Base-by-base conservation (phyloP, 2,113 vertebrate species). In the Athene cunicularia region DNA sequence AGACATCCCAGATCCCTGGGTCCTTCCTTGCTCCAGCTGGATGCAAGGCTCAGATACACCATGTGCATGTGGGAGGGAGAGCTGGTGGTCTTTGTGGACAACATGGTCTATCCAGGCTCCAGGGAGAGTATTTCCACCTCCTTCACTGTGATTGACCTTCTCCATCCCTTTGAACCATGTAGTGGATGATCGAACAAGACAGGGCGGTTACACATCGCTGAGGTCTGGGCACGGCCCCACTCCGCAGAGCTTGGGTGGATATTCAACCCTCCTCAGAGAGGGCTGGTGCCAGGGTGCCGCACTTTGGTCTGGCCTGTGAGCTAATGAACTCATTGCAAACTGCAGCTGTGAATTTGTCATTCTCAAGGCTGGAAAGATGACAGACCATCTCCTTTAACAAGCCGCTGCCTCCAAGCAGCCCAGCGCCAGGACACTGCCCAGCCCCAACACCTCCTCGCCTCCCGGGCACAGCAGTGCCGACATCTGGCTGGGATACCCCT, bases 391-490 rank as follows among this genome's bases (percentile, higher is more conserved):
- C 35, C 55, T 81, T 26, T 7, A 18, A 16, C 32, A 49, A 35
- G 27, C 47, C 68, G 43, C 79, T 74, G 71, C 55, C 47, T 53
- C 32, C 49, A 21, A 14, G 28, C 23, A 84, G 50, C 85, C 72
- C 43, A 7, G 24, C 2, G 0, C 72, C 43, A 23, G 39, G 49
- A 14, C 79, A 30, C 43, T 62, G 74, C 88, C 58, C 45, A 33
- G 28, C 35, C 21, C 76, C 2, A 5, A n/a, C 72, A 47, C 20
- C 58, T 35, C 53, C 33, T 45, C 23, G 1, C 15, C 23, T 47
- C 49, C 32, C 0, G 0, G 52, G 33, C 52, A 43, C 0, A 0
- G n/a, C 67, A 26, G 0, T 6, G 59, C 55, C 24, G 16, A 21
- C 15, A 6, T 21, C 33, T 21, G 35, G 13, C 72, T 23, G 43